Base-by-base conservation (phyloP, 2,113 vertebrate genomes). In the Circaetus gallicus region DNA sequence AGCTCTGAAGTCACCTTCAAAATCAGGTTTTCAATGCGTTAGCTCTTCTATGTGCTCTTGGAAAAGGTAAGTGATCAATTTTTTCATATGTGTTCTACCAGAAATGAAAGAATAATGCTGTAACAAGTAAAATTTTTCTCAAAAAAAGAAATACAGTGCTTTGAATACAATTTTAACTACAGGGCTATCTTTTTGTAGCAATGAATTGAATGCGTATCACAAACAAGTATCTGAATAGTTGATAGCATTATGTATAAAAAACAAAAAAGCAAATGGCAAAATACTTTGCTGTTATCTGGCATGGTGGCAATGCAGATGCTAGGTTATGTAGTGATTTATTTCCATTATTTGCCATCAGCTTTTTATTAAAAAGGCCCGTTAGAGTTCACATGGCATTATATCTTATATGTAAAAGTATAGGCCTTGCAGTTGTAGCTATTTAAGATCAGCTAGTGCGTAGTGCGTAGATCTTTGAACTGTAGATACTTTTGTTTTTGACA, bases 401-500 rank as follows among this genome's bases (percentile, higher is more conserved):
- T 45, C 42, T 15, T n/a, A 0, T 1, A 6, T 47, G 16, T 50
- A 47, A 19, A 63, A 72, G 10, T 22, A 18, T 6, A 55, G 50
- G 29, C 50, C 32, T 69, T 38, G 52, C 8, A 55, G 38, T 56
- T 86, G 2, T 31, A 82, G 32, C 36, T 89, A 1, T 61, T 90
- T 45, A 32, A 59, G 24, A 29, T 56, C 8, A 66, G 9, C 25
- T 73, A 0, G 14, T 52, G 36, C 0, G 1, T 26, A 66, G 13
- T 38, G 32, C 21, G 3, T 14, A 15, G 56, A 28, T 77, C 28
- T 95, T 58, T 95, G 73, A 95, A 42, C 73, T 85, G 36, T 13
- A 38, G 24, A 6, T 78, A 2, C 32, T 96, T 78, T 89, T 32
- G 8, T 55, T 94, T 93, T 85, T 85, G 8, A 86, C 97, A 99